Evolutionary conservation across 2,888 invertebrate species (phyloP).

Genomic region (Drosophila rubida): DNA sequence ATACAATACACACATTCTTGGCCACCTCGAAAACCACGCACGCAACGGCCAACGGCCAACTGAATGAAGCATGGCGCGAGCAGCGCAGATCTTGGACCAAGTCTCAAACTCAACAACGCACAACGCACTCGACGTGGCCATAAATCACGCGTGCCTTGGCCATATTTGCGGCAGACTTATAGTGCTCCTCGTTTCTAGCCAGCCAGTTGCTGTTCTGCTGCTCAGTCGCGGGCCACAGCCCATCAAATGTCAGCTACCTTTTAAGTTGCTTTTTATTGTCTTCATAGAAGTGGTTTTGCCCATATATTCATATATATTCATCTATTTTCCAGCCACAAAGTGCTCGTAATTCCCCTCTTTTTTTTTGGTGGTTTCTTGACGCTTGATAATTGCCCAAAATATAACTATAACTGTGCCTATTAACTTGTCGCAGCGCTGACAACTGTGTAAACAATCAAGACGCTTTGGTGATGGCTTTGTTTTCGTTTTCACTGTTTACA

Average conservation of each 20-base stretch:
- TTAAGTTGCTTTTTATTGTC: constrained; percentile 55
- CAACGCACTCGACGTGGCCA: constrained; percentile 58
- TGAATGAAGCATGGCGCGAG: constrained; percentile 7
- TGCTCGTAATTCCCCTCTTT: constrained; percentile 37
- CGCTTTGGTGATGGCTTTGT: constrained; percentile 33
- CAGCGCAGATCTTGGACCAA: constrained; percentile 2
- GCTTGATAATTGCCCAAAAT: constrained; percentile 35
- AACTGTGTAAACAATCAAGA: constrained; percentile 37
- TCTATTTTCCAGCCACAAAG: constrained; percentile 34
- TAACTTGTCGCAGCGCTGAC: constrained; percentile 33
- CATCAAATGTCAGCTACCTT: constrained; percentile 71
- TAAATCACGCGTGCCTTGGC: constrained; percentile 67
- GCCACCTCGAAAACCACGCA: constrained; percentile 37
- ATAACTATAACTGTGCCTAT: constrained; percentile 44
- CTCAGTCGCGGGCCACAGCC: constrained; percentile 54
- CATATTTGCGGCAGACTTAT: constrained; percentile 46
- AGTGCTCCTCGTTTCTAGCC: constrained; percentile 10
- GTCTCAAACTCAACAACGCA: constrained; percentile 12
- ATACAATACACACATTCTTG: constrained; percentile 56
- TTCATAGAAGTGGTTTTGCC: constrained; percentile 54
- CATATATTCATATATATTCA: constrained; percentile 31
- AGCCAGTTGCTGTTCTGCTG: constrained; percentile 3
- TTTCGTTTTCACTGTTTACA: constrained; percentile 44
- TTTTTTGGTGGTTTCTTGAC: constrained; percentile 33
- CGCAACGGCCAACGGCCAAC: constrained; percentile 36